Conservation (phyloP, 1,140 invertebrate genomes). For the Drosophila arizonae region DNA sequence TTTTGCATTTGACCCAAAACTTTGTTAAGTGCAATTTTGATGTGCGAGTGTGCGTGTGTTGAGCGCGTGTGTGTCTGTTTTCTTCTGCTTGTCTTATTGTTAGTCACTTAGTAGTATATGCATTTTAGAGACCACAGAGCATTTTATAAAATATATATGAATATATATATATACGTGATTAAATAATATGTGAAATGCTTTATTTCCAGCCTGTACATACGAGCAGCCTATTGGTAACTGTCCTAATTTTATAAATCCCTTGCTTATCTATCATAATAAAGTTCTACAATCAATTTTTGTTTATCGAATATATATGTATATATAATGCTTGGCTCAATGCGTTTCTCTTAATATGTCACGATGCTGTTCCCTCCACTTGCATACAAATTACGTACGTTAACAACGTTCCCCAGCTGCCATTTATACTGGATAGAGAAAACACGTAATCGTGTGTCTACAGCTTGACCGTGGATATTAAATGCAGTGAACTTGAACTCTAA, state of each 20-base stretch:
- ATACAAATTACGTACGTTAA: conserved; percentile 27
- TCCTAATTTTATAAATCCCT: conserved; percentile 1
- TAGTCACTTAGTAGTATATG: conserved; percentile 23
- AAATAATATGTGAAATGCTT: not conserved
- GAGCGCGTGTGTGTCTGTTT: not conserved
- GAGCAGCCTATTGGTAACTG: conserved; percentile 22
- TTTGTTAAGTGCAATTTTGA: conserved; percentile 29
- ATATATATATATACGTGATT: not conserved
- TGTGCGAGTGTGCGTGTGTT: not conserved
- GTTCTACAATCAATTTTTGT: conserved; percentile 23
- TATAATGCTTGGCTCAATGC: conserved; percentile 6
- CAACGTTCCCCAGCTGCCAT: not conserved
- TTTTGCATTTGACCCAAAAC: conserved; percentile 30
- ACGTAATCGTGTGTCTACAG: conserved; percentile 23
- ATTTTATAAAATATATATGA: conserved; percentile 1
- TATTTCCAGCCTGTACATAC: conserved; percentile 13
- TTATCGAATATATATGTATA: conserved; percentile 3
- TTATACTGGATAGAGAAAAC: conserved; percentile 7
- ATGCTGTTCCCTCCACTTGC: conserved; percentile 15
- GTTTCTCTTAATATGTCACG: conserved; percentile 8
- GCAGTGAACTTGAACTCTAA: conserved; percentile 37
- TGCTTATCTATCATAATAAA: conserved; percentile 28
- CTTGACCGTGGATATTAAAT: conserved; percentile 6
- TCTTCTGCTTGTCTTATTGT: conserved; percentile 2
- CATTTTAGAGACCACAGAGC: conserved; percentile 20